A percentile compares a stretch with the other conserved stretches of the same genome.
These are phyloP conservation scores for Hippocampus barbouri DNA, from an alignment of 2,113 vertebrate genomes.

Conservation along the genomic window DNA sequence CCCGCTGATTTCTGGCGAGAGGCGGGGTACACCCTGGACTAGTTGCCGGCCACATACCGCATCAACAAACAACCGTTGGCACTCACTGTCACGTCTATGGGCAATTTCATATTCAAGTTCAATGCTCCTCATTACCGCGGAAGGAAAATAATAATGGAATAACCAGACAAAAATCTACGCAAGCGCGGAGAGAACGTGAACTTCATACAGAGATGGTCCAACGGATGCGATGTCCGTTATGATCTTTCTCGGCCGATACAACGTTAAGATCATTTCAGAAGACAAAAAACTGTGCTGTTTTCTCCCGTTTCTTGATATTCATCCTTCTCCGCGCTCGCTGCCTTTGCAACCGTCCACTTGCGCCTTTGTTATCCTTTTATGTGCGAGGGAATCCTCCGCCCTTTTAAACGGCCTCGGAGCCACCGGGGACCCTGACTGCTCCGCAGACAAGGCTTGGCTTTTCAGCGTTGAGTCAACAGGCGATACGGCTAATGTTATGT, in stretches of 20 bases:
- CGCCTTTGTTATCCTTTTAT: conserved; percentile 24
- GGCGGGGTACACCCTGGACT: too few species aligned
- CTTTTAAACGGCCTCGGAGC: conserved; percentile 34
- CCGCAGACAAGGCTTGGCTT: conserved; percentile 59
- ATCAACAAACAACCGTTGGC: not conserved
- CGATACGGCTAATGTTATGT: conserved; percentile 70
- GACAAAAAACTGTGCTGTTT: not conserved
- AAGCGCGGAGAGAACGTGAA: not conserved
- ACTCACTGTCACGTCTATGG: not conserved
- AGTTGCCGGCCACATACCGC: not conserved
- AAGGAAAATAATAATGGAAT: not conserved
- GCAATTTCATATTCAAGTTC: not conserved
- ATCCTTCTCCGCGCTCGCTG: conserved; percentile 11
- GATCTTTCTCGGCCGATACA: not conserved
- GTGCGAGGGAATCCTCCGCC: conserved; percentile 48
- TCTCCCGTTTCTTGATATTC: conserved; percentile 3
- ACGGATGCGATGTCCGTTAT: not conserved
- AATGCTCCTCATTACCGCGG: not conserved
- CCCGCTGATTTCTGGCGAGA: too few species aligned
- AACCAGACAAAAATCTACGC: not conserved
- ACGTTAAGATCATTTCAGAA: not conserved
- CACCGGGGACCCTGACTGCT: conserved; percentile 40
- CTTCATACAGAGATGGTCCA: not conserved
- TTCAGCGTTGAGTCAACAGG: conserved; percentile 71
- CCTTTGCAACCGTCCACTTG: not conserved